Percentiles rank a stretch among this genome's conserved stretches.
Conservation (phyloP, 23 tunicate genomes). For the Phallusia fumigata region DNA sequence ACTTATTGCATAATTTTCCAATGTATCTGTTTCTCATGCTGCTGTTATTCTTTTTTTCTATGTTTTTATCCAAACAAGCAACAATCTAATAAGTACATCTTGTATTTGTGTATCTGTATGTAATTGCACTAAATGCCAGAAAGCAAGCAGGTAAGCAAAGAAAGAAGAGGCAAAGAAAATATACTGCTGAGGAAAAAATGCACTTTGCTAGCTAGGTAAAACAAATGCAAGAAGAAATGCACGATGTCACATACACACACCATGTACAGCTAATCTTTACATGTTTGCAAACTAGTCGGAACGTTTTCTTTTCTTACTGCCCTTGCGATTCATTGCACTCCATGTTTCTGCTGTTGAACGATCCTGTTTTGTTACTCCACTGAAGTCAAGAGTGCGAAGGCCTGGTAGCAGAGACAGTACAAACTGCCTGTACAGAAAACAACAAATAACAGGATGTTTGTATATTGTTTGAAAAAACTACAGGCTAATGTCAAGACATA, state of each 20-base stretch:
- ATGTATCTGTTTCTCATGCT: no score
- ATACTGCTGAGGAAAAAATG: slow-evolving; percentile 4
- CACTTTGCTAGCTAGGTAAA: slow-evolving; percentile 12
- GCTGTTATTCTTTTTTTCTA: neutral
- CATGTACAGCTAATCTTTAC: neutral
- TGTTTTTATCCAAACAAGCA: neutral
- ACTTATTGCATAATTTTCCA: no score
- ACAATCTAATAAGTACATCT: neutral
- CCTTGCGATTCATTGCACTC: slow-evolving; percentile 31
- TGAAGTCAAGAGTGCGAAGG: slow-evolving; percentile 65
- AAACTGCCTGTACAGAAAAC: slow-evolving; percentile 61
- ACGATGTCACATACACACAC: neutral
- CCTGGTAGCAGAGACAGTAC: slow-evolving; percentile 43
- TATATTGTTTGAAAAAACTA: no score
- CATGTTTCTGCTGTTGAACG: slow-evolving; percentile 62
- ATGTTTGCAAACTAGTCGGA: neutral
- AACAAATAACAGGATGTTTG: no score
- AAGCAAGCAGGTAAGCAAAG: neutral
- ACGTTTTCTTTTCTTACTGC: neutral
- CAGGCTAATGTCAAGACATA: no score
- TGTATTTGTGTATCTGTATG: neutral
- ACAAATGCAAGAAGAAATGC: no score
- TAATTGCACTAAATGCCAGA: slow-evolving; percentile 3
- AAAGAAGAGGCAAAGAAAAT: neutral
- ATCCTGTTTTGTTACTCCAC: slow-evolving; percentile 79